These are phyloP conservation scores for Procambarus clarkii DNA, from an alignment of 1,140 invertebrate species.

Conservation along the genomic window DNA sequence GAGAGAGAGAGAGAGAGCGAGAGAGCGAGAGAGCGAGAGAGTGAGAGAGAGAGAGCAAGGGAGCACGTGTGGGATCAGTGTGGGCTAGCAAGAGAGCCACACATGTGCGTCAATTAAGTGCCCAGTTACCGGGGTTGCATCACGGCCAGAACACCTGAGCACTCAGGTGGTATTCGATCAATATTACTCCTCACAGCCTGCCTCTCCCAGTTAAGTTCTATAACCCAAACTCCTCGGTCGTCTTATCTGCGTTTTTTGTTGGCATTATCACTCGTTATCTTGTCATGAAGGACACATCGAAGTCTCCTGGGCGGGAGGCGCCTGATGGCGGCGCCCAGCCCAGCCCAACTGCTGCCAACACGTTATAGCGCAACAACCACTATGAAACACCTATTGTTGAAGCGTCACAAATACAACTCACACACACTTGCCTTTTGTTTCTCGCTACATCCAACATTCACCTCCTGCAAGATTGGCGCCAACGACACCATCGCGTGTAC, in stretches of 20 bases:
- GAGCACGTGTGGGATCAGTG: no score
- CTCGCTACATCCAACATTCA: no score
- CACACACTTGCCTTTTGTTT: no score
- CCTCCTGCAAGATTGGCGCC: no score
- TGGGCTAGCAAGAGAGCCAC: not conserved
- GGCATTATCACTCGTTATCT: conserved; percentile 15
- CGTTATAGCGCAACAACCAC: no score
- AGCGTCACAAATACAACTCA: no score
- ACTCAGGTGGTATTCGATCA: not conserved
- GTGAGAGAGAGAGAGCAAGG: no score
- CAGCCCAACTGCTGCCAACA: not conserved
- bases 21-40: no score
- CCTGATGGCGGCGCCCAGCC: not conserved
- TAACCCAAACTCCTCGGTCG: no score
- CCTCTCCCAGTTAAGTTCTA: not conserved
- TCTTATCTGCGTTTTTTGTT: conserved; percentile 3
- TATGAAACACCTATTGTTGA: no score
- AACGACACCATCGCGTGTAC: no score
- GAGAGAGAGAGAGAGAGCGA: conserved; percentile 33
- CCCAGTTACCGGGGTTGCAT: not conserved
- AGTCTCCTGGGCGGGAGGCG: not conserved
- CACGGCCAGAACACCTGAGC: conserved; percentile 11
- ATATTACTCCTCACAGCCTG: conserved; percentile 26
- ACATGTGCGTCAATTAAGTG: not conserved
- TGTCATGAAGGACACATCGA: not conserved